Evolutionary conservation across 2,888 invertebrate genomes (phyloP).

Genomic region (Ornithoptera alexandrae): DNA sequence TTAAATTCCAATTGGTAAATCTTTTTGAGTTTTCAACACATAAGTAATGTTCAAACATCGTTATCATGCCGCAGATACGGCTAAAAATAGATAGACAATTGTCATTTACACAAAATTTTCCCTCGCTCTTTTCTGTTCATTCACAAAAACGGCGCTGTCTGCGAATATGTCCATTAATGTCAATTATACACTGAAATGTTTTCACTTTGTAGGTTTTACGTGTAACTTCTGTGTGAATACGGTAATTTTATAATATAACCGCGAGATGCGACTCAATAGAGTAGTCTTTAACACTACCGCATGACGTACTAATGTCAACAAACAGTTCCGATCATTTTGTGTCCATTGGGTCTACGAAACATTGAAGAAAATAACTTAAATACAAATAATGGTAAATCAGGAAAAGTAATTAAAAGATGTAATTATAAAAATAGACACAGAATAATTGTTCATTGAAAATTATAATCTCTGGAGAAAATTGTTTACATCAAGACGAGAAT

Average conservation of each 20-base stretch:
- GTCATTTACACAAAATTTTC: constrained; percentile 69
- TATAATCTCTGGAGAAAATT: background rate
- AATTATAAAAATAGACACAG: constrained; percentile 4
- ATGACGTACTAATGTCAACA: constrained; percentile 57
- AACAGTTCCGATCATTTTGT: constrained; percentile 40
- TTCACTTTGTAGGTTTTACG: constrained; percentile 44
- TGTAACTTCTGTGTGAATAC: constrained; percentile 43
- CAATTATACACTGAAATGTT: constrained; percentile 46
- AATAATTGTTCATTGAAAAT: background rate
- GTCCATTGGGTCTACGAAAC: constrained; percentile 29
- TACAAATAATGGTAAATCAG: background rate
- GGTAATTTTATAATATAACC: constrained; percentile 50
- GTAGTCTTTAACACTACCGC: constrained; percentile 64
- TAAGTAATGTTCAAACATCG: constrained; percentile 46
- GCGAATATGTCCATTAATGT: constrained; percentile 41
- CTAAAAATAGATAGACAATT: constrained; percentile 72
- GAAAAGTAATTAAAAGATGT: background rate
- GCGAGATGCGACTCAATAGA: constrained; percentile 61
- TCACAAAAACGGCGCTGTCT: constrained; percentile 48
- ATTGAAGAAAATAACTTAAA: constrained; percentile 9
- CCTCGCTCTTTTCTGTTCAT: constrained; percentile 67
- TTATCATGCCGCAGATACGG: constrained; percentile 57
- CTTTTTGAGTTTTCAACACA: constrained; percentile 32
- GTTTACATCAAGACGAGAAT: constrained; percentile 18
- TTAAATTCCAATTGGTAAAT: constrained; percentile 7